Evolutionary conservation across 2,113 vertebrate species (phyloP).

Genomic region (Pelobates fuscus): DNA sequence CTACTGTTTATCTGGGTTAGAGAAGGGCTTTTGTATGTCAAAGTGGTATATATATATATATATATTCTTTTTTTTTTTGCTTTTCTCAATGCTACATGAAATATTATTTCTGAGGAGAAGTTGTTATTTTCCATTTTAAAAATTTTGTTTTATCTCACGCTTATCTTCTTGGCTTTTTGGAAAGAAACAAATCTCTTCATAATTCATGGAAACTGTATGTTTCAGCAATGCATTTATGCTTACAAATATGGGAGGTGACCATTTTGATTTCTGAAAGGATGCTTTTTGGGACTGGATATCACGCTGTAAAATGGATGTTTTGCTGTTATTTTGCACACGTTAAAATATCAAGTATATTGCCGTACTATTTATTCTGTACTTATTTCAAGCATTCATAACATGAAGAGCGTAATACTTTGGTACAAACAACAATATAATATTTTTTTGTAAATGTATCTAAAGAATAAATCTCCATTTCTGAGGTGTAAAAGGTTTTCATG

Average conservation of each 20-base stretch:
- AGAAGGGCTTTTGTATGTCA: constrained; percentile 68
- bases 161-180: neutral
- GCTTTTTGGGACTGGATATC: constrained; percentile 7
- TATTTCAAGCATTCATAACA: neutral
- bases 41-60: constrained; percentile 62
- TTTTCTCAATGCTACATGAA: constrained; percentile 66
- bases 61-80: constrained; percentile 11
- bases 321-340: constrained; percentile 40
- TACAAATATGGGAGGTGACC: neutral
- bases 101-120: constrained; percentile 65
- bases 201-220: constrained; percentile 12
- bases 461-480: too few relatives aligned
- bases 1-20: constrained; percentile 60
- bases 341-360: neutral
- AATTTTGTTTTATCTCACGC: neutral
- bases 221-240: constrained; percentile 10
- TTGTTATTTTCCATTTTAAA: neutral
- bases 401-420: neutral
- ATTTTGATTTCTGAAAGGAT: constrained; percentile 32
- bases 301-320: constrained; percentile 19
- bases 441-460: too few relatives aligned
- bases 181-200: neutral
- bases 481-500: too few relatives aligned
- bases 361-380: neutral
- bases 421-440: neutral